Conservation (phyloP, 2,888 invertebrate species). For the Amitus sp. region DNA sequence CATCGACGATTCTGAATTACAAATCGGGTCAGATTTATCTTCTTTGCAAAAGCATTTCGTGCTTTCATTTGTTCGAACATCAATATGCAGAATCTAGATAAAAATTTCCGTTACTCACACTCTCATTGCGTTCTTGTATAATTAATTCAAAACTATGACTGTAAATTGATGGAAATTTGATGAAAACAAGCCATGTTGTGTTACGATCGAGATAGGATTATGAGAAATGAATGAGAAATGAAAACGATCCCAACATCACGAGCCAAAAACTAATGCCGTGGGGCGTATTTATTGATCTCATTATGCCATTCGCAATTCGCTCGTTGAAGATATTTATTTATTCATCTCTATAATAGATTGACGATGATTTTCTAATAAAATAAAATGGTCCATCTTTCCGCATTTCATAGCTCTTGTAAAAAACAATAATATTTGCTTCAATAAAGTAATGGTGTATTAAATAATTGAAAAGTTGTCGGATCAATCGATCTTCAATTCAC, state of each 20-base stretch:
- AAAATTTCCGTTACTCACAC: neutral
- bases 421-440: constrained; percentile 26
- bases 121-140: neutral
- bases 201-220: neutral
- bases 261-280: neutral
- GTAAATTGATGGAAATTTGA: neutral
- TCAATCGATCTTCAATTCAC: neutral
- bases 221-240: neutral
- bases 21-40: no score
- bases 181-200: neutral
- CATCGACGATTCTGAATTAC: no score
- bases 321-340: constrained; percentile 7
- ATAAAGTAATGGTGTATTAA: constrained; percentile 11
- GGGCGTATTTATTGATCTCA: neutral
- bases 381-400: constrained; percentile 18
- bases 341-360: constrained; percentile 31
- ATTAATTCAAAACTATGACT: neutral
- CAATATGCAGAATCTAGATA: no score
- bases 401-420: constrained; percentile 28
- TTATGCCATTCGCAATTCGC: neutral
- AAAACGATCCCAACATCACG: neutral
- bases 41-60: no score
- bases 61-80: no score
- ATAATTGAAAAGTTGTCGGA: neutral
- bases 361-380: constrained; percentile 20